Evolutionary conservation across 2,888 invertebrate species (phyloP).

Genomic region (Noctua fimbriata): DNA sequence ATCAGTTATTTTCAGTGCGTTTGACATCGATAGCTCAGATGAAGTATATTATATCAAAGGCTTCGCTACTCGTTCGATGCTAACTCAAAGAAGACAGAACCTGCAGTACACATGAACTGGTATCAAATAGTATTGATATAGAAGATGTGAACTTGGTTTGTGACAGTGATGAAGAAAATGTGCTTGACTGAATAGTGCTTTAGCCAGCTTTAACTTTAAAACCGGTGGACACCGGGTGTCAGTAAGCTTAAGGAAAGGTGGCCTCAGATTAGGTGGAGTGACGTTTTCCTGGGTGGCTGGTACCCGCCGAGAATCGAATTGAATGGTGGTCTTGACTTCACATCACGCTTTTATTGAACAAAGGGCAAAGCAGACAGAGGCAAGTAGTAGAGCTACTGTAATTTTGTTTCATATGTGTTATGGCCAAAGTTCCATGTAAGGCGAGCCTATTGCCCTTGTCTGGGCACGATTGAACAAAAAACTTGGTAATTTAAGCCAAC

Average conservation of each 20-base stretch:
- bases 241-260: background rate
- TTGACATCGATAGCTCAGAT: slow-evolving; percentile 42
- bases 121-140: slow-evolving; percentile 12
- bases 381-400: background rate
- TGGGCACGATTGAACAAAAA: background rate
- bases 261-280: background rate
- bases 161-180: background rate
- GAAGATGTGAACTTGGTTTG: slow-evolving; percentile 6
- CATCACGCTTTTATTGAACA: background rate
- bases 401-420: background rate
- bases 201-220: background rate
- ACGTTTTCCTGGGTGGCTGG: background rate
- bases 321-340: background rate
- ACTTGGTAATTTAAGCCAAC: background rate
- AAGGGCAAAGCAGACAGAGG: background rate
- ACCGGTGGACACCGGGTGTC: background rate
- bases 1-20: slow-evolving; percentile 37
- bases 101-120: slow-evolving; percentile 7
- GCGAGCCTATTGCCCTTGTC: background rate
- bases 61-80: slow-evolving; percentile 11
- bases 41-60: slow-evolving; percentile 37
- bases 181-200: background rate
- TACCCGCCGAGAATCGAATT: background rate
- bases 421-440: background rate
- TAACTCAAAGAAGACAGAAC: slow-evolving; percentile 49